Conservation (phyloP, 92 coral and sea anemone species). For the Chrysogorgia sp. region DNA sequence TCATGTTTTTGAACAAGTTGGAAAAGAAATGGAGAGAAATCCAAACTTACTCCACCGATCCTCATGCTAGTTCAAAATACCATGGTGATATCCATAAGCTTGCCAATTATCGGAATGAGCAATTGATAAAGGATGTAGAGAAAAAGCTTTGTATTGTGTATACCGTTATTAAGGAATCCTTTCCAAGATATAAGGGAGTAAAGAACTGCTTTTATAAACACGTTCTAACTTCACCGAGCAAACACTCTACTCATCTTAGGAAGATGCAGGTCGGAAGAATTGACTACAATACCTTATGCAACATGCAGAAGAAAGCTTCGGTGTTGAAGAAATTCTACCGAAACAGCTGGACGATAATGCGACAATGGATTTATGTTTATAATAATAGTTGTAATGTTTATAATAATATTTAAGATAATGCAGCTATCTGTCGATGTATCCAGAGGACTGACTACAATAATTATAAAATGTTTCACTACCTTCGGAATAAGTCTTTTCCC, state of each 20-base stretch:
- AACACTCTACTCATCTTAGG: conserved; percentile 44
- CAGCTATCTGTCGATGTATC: background rate
- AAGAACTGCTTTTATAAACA: conserved; percentile 25
- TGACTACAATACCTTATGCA: conserved; percentile 50
- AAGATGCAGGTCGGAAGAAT: conserved; percentile 47
- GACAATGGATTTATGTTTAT: conserved; percentile 43
- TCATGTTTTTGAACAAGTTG: conserved; percentile 42
- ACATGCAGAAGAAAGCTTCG: conserved; percentile 44
- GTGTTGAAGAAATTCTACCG: conserved; percentile 34
- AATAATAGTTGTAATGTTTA: too few relatives aligned
- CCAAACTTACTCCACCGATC: conserved; percentile 44
- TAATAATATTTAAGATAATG: too few relatives aligned
- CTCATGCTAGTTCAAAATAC: conserved; percentile 26
- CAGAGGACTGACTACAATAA: conserved; percentile 27
- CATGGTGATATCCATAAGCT: conserved; percentile 42
- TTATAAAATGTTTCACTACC: conserved; percentile 2
- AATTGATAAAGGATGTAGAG: conserved; percentile 17
- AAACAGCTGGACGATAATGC: conserved; percentile 34
- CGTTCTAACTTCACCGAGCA: conserved; percentile 26
- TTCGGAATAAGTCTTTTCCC: too few relatives aligned
- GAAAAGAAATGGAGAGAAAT: conserved; percentile 45
- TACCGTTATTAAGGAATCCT: conserved; percentile 21
- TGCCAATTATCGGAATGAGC: conserved; percentile 41
- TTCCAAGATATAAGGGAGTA: conserved; percentile 24
- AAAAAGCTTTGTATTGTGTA: conserved; percentile 21